phyloP scores from a whole-genome alignment of 2,888 invertebrate species.

The Hyppa rectilinea region DNA sequence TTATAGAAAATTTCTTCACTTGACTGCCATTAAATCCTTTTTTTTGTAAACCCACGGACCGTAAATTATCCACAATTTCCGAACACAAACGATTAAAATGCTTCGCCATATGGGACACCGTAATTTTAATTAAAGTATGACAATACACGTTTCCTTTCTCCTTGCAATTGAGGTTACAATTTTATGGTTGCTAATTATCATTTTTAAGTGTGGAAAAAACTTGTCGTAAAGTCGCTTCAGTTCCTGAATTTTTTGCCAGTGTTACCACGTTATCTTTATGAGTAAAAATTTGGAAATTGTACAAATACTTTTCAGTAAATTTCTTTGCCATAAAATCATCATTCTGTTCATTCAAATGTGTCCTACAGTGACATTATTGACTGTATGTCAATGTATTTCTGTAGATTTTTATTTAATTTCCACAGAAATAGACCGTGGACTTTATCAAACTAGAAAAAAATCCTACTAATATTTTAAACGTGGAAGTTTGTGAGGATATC shows the following conservation, averaged over 20 bases:
- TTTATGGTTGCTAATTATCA: slow-evolving; percentile 39
- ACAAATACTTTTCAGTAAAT: no score
- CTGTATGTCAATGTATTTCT: no score
- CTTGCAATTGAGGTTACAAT: slow-evolving; percentile 28
- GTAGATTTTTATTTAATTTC: not conserved
- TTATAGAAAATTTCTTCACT: not conserved
- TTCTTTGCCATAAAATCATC: not conserved
- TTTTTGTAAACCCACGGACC: not conserved
- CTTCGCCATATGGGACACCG: slow-evolving; percentile 8
- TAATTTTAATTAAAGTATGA: slow-evolving; percentile 31
- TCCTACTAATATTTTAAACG: no score
- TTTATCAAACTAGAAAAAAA: not conserved
- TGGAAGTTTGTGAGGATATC: no score
- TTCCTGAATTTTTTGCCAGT: no score
- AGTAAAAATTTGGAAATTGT: no score
- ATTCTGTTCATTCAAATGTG: not conserved
- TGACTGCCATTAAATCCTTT: not conserved
- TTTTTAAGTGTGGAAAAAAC: slow-evolving; percentile 12
- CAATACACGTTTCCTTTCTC: slow-evolving; percentile 20
- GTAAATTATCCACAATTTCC: slow-evolving; percentile 5
- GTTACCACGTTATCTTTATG: no score
- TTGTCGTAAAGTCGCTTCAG: not conserved
- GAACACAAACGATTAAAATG: slow-evolving; percentile 26
- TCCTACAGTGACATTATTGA: not conserved
- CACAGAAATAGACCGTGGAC: not conserved